Evolutionary conservation across 2,113 vertebrate species (phyloP).

Genomic region (Mugil cephalus): DNA sequence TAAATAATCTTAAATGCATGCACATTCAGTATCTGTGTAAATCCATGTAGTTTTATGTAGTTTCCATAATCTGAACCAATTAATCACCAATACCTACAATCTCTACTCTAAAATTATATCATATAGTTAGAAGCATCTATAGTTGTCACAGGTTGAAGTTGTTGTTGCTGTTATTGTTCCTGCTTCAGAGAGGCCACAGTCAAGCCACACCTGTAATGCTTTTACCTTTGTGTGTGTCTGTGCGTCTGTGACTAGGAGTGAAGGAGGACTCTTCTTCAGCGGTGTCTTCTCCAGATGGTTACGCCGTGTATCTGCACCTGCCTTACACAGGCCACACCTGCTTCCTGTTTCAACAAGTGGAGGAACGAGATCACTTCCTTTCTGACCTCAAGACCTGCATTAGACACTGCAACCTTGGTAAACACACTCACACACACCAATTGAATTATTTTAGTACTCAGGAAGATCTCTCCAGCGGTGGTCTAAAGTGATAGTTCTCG

Average conservation of each 20-base stretch:
- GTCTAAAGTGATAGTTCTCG: no score
- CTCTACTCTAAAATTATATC: no score
- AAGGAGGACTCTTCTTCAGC: slow-evolving; percentile 86
- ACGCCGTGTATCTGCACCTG: slow-evolving; percentile 89
- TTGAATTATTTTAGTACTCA: no score
- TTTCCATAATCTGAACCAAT: no score
- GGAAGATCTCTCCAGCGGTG: no score
- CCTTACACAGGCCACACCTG: slow-evolving; percentile 86
- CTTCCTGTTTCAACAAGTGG: slow-evolving; percentile 86
- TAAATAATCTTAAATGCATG: no score
- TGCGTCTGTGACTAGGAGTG: slow-evolving; percentile 55
- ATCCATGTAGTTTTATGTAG: no score
- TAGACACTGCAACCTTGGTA: slow-evolving; percentile 89
- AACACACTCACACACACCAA: background rate
- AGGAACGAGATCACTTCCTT: slow-evolving; percentile 82
- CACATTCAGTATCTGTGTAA: no score
- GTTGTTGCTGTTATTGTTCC: background rate
- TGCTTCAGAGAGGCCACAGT: background rate
- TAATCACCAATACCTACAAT: no score
- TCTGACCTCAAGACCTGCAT: slow-evolving; percentile 87
- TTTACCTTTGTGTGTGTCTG: background rate
- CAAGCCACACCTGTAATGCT: background rate
- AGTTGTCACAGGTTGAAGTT: no score
- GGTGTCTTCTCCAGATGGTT: slow-evolving; percentile 80
- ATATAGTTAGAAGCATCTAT: no score